phyloP scores from a whole-genome alignment of 2,888 invertebrate genomes.

The Sinotaia quadrata region DNA sequence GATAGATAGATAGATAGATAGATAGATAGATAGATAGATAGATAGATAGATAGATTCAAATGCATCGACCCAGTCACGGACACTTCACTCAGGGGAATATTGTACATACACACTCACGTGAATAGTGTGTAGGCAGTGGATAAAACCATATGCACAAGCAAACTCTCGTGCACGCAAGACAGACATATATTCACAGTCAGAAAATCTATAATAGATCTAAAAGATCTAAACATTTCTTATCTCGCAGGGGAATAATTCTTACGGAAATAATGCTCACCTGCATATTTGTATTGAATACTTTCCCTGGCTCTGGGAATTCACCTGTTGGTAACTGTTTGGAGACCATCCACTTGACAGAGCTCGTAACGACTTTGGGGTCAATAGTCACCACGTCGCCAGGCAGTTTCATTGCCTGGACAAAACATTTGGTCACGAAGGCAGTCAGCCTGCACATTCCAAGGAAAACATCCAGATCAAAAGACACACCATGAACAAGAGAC shows the following conservation, averaged over 20 bases:
- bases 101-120: too few species aligned
- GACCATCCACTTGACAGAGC: neutral
- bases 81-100: too few species aligned
- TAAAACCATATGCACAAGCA: too few species aligned
- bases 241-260: neutral
- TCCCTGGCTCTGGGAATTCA: conserved; percentile 49
- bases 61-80: too few species aligned
- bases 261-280: conserved; percentile 74
- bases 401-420: conserved; percentile 7
- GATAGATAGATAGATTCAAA: too few species aligned
- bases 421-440: conserved; percentile 11
- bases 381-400: neutral
- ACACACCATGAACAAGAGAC: neutral
- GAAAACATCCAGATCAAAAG: conserved; percentile 38
- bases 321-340: neutral
- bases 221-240: neutral
- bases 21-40: too few species aligned
- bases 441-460: conserved; percentile 16
- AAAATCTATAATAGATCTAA: neutral
- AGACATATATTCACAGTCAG: too few species aligned
- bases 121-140: too few species aligned
- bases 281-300: conserved; percentile 81
- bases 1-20: too few species aligned
- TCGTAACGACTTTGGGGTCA: neutral
- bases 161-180: too few species aligned